Base-by-base conservation (phyloP, 2,797 vertebrate genomes). In the Crocidura indochinensis region DNA sequence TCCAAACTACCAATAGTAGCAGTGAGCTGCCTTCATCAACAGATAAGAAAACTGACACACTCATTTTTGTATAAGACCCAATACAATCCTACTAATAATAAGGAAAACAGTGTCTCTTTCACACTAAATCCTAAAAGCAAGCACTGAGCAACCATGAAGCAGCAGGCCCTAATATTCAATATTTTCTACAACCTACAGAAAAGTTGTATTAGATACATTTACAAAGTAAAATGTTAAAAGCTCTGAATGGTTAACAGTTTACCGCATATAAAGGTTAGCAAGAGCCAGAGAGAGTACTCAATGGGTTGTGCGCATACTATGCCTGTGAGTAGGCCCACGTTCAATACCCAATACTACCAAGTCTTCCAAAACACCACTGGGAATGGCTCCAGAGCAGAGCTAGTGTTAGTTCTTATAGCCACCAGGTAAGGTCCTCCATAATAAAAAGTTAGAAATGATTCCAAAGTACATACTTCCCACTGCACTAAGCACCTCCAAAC, bases 171-270 rank as follows among this genome's bases (percentile, higher is more conserved):
- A 49, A 71, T 71, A 73, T 76, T 65, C 51, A 79, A n/a, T 53
- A 62, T 46, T 76, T 56, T 72, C 17, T 79, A 67, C 72, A 86
- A 79, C 12, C 56, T 71, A 19, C 46, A 75, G 62, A 86, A 51
- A 56, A 17, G 38, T 38, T 38, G 38, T 38, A 74, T 12, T 44
- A 67, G 14, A 26, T 26, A 49, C 65, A 73, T 84, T 87, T 73
- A 84, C n/a, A 10, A 20, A 73, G 65, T 31, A 65, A 72, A 68
- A 74, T 56, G 26, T 69, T 92, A 82, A 85, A 22, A 62, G 62
- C 9, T 84, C 62, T 89, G 60, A 92, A 38, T 85, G n/a, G 76
- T 47, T 76, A 87, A 91, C 31, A 68, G 74, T 44, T 85, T 92
- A 81, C 38, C 47, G 46, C 72, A 31, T 31, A 51, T 67, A 92